Base-by-base conservation (phyloP, 2,888 invertebrate genomes). In the Plutella xylostella region DNA sequence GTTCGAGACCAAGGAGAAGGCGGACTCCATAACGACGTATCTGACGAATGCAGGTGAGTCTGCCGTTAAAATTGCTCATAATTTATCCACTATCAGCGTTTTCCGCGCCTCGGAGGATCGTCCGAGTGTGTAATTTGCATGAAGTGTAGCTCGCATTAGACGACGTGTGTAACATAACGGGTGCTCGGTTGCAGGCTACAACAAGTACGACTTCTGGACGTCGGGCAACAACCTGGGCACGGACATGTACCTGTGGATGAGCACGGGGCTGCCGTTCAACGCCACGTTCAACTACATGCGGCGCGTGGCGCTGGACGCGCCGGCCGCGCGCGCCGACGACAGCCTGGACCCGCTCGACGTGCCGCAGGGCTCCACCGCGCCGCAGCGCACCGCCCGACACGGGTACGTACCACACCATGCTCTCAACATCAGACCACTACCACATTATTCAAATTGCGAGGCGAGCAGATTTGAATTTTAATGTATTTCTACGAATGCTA, bases 221-320 rank as follows among this genome's bases (percentile, higher is more conserved):
- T 93, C 93, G 47, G 94, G 94, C 49, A 94, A 94, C 74, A 90
- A 92, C 57, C 82, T 94, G 47, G 94, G 94, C 28, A 93, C 93
- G 14, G 92, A 92, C 61, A 93, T 93, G 92, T 91, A 92, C 72
- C 80, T 94, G 48, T 94, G 94, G 94, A 93, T 94, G 93, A 93
- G 93, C 68, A 92, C 93, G 28, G 94, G 94, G 12, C 75, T 93
- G 48, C 93, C 93, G 28, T 93, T 94, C 79, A 94, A 94, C 72
- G 90, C 92, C 19, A 93, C 93, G n/a, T 94, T 94, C 72, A 92
- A 92, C 74, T 92, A 91, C 71, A 92, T 93, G 89, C 61, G 82
- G 51, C 65, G 83, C 25, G 85, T 90, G 61, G 67, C 75, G 40
- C 72, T 87, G 47, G 85, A 84, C 50, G 77, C 85, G 47, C 82